These are phyloP conservation scores for Aramus guarauna DNA, from an alignment of 2,113 vertebrate species.

Conservation along the genomic window DNA sequence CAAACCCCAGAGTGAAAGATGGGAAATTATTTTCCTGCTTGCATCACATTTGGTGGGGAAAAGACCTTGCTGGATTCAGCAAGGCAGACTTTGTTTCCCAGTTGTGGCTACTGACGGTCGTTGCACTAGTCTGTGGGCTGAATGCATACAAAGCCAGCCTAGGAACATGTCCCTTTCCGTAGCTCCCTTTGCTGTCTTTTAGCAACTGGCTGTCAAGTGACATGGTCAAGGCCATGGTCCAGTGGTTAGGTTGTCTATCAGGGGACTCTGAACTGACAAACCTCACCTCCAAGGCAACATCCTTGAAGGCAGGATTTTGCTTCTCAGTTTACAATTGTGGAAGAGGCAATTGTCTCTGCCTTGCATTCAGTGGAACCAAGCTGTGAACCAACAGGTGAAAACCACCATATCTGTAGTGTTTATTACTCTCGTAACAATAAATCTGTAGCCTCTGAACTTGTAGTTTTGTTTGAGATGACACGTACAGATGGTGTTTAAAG, in stretches of 20 bases:
- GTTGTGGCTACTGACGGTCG: neutral
- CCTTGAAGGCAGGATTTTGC: neutral
- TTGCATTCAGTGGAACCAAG: neutral
- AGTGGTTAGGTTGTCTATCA: neutral
- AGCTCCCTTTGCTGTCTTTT: neutral
- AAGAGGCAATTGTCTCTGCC: neutral
- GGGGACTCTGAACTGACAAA: neutral
- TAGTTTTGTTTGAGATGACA: neutral
- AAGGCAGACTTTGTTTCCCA: neutral
- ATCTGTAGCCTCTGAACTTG: neutral
- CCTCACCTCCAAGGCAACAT: neutral
- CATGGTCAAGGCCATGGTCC: neutral
- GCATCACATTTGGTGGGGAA: neutral
- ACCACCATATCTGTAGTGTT: rapidly evolving
- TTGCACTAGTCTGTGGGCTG: neutral
- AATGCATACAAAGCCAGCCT: neutral
- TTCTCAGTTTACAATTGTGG: neutral
- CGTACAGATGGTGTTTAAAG: neutral
- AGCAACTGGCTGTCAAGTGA: neutral
- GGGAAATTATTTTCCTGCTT: neutral
- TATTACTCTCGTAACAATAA: neutral
- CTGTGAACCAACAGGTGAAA: neutral
- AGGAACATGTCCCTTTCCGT: neutral
- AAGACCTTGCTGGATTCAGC: neutral
- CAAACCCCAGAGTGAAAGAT: neutral